phyloP scores from a whole-genome alignment of 92 coral and sea anemone species.

The Montipora capitata region DNA sequence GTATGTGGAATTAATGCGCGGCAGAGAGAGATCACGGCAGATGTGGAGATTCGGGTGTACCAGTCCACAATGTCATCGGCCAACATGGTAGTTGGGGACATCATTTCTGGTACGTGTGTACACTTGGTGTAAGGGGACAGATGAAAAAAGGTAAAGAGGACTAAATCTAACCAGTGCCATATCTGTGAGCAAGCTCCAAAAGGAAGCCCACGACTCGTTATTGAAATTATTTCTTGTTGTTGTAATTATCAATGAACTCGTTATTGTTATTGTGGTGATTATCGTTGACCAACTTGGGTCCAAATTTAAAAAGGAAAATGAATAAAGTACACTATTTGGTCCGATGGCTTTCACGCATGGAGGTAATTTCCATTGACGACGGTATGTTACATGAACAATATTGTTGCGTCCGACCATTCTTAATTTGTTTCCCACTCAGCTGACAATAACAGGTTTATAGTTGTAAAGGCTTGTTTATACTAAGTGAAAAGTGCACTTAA shows the following conservation, averaged over 20 bases:
- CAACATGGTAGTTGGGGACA: conserved; percentile 41
- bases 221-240: conserved; percentile 5
- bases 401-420: conserved; percentile 21
- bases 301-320: conserved; percentile 3
- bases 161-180: conserved; percentile 15
- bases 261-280: conserved; percentile 23
- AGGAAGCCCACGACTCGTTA: conserved; percentile 25
- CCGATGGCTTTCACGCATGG: conserved; percentile 24
- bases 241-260: conserved; percentile 13
- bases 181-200: conserved; percentile 26
- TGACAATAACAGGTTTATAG: conserved; percentile 3
- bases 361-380: conserved; percentile 10
- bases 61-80: conserved; percentile 43
- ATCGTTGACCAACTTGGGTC: conserved; percentile 28
- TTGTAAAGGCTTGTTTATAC: not conserved
- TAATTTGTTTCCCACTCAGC: conserved; percentile 26
- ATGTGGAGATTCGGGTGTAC: conserved; percentile 29
- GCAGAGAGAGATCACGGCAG: conserved; percentile 25
- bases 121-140: conserved; percentile 25
- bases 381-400: conserved; percentile 13
- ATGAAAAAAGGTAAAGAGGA: conserved; percentile 10
- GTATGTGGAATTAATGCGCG: conserved; percentile 19
- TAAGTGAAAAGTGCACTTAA: conserved; percentile 3
- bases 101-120: conserved; percentile 24
- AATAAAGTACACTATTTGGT: conserved; percentile 12